Conservation (phyloP, 30 jellyfish, hydroid and myxozoan genomes). For the Aurelia sp. region DNA sequence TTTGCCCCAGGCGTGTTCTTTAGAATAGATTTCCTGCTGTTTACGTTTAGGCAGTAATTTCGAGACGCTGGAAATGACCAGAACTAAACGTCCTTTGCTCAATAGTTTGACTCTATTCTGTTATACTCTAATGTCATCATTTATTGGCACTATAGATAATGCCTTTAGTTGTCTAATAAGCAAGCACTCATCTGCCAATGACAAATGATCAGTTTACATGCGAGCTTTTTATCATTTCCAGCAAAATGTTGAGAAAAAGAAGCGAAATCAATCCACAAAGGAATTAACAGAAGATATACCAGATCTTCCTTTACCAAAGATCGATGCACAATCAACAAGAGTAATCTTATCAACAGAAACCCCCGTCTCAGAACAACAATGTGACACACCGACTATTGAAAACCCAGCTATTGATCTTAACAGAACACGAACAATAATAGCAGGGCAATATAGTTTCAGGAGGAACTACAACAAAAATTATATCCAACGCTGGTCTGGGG, state of each 20-base stretch:
- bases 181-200: too few species aligned
- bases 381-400: conserved; percentile 63
- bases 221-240: conserved; percentile 14
- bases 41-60: too few species aligned
- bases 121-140: too few species aligned
- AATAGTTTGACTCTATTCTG: too few species aligned
- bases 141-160: too few species aligned
- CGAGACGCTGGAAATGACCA: too few species aligned
- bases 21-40: too few species aligned
- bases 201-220: too few species aligned
- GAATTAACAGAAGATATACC: conserved; percentile 38
- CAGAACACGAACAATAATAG: conserved; percentile 79
- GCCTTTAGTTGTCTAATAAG: too few species aligned
- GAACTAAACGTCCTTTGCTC: too few species aligned
- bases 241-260: conserved; percentile 75
- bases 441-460: conserved; percentile 86
- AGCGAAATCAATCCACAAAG: neutral
- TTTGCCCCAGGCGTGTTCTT: too few species aligned
- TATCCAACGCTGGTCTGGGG: conserved; percentile 83
- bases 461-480: conserved; percentile 65
- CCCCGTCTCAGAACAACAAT: conserved; percentile 18
- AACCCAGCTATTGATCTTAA: conserved; percentile 48
- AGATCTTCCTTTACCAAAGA: conserved; percentile 75
- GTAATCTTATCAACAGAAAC: conserved; percentile 53
- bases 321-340: conserved; percentile 73